These are phyloP conservation scores for Gnathonemus longibarbis DNA, from an alignment of 2,113 vertebrate genomes.

Conservation along the genomic window DNA sequence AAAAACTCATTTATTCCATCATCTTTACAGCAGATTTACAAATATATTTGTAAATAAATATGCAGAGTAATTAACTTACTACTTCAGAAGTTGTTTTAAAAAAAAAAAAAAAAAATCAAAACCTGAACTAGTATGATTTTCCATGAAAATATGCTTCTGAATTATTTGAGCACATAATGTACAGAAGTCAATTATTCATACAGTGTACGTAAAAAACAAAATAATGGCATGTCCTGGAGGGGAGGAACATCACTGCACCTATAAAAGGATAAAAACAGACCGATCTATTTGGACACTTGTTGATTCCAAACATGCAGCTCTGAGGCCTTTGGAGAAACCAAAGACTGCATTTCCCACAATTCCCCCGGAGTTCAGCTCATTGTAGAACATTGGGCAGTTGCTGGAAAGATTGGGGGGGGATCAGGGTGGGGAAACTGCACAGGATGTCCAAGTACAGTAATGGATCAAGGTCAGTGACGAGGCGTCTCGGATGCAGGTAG, in stretches of 20 bases:
- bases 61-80: constrained; percentile 10
- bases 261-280: not conserved
- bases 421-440: not conserved
- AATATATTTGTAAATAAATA: constrained; percentile 24
- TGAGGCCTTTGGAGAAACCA: not conserved
- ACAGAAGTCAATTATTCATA: not conserved
- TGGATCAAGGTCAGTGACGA: not conserved
- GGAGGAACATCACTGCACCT: not conserved
- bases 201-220: not conserved
- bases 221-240: not conserved
- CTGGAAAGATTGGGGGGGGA: not conserved
- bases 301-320: not conserved
- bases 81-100: constrained; percentile 2
- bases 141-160: not conserved
- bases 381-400: not conserved
- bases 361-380: not conserved
- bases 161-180: not conserved
- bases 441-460: not conserved
- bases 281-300: not conserved
- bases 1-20: constrained; percentile 23
- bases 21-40: constrained; percentile 17
- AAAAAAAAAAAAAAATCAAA: not conserved
- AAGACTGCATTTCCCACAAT: not conserved
- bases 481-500: not conserved
- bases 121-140: not conserved